Evolutionary conservation across 2,113 vertebrate genomes (phyloP).

Genomic region (Platysteira castanea): DNA sequence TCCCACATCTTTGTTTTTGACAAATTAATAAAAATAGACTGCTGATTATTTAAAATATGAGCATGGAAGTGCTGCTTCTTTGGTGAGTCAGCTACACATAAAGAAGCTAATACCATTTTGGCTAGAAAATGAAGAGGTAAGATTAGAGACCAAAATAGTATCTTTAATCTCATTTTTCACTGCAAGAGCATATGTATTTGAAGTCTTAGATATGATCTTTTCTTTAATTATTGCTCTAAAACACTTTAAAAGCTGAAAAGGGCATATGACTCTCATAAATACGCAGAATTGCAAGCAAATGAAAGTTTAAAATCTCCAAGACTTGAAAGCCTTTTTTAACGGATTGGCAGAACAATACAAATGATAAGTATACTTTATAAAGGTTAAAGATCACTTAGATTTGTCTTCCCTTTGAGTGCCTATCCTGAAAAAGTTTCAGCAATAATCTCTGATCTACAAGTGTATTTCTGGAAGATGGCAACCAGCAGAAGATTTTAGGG

Average conservation of each 20-base stretch:
- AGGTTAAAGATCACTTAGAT: neutral
- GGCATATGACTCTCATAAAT: neutral
- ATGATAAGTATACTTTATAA: neutral
- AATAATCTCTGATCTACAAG: neutral
- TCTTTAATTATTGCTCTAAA: constrained; percentile 9
- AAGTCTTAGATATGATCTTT: neutral
- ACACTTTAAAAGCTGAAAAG: neutral
- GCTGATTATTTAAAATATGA: neutral
- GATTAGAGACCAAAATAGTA: constrained; percentile 26
- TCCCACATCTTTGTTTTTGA: neutral
- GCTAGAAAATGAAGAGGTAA: neutral
- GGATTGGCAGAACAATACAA: neutral
- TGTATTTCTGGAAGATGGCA: neutral
- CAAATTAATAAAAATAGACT: constrained; percentile 1
- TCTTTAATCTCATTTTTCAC: constrained; percentile 22
- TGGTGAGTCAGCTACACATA: neutral
- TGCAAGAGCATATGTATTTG: neutral
- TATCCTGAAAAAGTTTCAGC: neutral
- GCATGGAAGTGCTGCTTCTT: neutral
- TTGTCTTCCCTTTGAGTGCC: neutral
- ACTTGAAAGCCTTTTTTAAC: neutral
- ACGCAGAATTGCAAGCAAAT: neutral
- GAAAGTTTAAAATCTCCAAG: neutral
- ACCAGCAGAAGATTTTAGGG: neutral
- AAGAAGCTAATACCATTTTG: neutral